Evolutionary conservation across 2,797 vertebrate species (phyloP), one percentile per base, ranked within the genome.

Genomic region (Ciconia nigra): DNA sequence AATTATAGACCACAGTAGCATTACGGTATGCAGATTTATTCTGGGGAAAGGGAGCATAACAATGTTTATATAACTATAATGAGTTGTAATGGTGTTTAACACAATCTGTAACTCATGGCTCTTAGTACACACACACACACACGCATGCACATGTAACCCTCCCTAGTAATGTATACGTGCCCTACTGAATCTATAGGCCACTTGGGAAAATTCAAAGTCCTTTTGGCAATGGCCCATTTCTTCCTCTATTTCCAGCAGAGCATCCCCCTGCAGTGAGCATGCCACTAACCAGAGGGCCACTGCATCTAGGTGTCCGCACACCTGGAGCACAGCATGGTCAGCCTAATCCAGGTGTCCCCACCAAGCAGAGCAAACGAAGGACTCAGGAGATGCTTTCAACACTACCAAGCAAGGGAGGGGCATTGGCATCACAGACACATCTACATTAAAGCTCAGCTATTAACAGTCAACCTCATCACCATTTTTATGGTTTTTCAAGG

Each of bases 241-340:
- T n/a, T 24, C 17, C 9, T 41, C 7, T 10, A 0, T 54, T 65
- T 59, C 31, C 54, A 86, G 37, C 21, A 35, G 35, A 14, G 10
- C 15, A 28, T 33, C 17, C 13, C 2, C 33, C 51, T 37, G 22
- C 33, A 57, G 13, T 3, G 28, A 21, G 11, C n/a, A 41, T 7
- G 11, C 6, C 47, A 35, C n/a, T 42, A 22, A 37, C 52, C 26
- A 16, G 13, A 55, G 8, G 11, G 16, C 54, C 39, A 31, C 57
- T 2, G 1, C 25, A 51, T 9, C 1, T 18, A 10, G 52, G 2
- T 12, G 5, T 24, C 54, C 9, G 6, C 33, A 16, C 1, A 0
- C 6, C n/a, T 25, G 22, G 28, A 12, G 18, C 39, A 26, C 49
- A 51, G 54, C 35, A 17, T 2, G 4, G 22, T 41, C 61, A 42